phyloP scores from a whole-genome alignment of 2,797 vertebrate genomes.

The Chrosomus eos region DNA sequence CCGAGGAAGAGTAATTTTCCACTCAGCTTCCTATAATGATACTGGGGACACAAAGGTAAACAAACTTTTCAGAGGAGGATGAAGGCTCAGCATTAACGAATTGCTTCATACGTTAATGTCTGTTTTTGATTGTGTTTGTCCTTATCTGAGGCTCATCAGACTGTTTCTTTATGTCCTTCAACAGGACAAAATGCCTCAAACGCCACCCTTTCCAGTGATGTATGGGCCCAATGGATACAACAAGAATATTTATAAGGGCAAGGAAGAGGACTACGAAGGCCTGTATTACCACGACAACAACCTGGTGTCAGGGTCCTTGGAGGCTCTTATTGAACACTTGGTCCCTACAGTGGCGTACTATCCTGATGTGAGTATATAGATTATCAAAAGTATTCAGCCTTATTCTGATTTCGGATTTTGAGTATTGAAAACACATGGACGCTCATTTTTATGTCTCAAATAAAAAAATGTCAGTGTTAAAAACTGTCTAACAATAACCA shows the following conservation, averaged over 20 bases:
- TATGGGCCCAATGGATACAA: constrained; percentile 86
- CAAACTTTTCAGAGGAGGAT: constrained; percentile 18
- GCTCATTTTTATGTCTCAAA: not conserved
- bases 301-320: constrained; percentile 91
- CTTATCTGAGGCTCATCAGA: constrained; percentile 13
- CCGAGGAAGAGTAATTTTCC: constrained; percentile 54
- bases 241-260: constrained; percentile 85
- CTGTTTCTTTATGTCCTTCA: constrained; percentile 43
- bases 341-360: constrained; percentile 92
- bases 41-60: constrained; percentile 57
- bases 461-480: not conserved
- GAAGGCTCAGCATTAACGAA: constrained; percentile 18
- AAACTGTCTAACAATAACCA: not conserved
- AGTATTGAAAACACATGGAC: not conserved
- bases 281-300: constrained; percentile 91
- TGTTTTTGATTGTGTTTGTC: constrained; percentile 22
- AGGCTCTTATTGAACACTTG: constrained; percentile 92
- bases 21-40: constrained; percentile 56
- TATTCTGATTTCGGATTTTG: not conserved
- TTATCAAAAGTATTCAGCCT: not conserved
- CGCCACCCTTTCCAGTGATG: constrained; percentile 86
- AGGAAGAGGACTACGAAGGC: constrained; percentile 83
- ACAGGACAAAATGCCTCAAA: constrained; percentile 94
- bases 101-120: constrained; percentile 12
- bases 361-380: constrained; percentile 85